These are phyloP conservation scores for Drusus annulatus DNA, from an alignment of 1,140 invertebrate genomes.

Conservation along the genomic window DNA sequence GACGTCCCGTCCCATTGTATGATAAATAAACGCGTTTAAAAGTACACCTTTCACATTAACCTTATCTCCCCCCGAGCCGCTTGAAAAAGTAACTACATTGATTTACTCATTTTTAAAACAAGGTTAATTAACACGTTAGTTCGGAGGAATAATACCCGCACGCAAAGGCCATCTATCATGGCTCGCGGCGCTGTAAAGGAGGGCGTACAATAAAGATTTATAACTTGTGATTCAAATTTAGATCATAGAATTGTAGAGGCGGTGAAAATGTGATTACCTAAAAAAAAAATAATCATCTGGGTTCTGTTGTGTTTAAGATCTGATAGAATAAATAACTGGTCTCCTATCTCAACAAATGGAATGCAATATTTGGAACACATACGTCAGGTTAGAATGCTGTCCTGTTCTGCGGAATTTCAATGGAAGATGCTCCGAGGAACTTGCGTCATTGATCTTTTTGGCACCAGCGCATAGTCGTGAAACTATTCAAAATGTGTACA, in stretches of 20 bases:
- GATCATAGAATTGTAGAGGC: neutral
- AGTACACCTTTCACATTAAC: neutral
- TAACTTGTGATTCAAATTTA: neutral
- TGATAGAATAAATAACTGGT: no score
- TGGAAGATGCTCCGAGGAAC: no score
- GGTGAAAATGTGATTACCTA: no score
- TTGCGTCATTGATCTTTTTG: no score
- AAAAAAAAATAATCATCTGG: no score
- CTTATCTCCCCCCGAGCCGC: conserved; percentile 12
- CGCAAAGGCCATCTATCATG: conserved; percentile 55
- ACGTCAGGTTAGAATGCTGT: no score
- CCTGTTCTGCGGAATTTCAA: no score
- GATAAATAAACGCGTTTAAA: conserved; percentile 9
- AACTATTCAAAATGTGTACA: no score
- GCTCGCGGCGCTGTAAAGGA: conserved; percentile 44
- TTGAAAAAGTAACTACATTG: conserved; percentile 50
- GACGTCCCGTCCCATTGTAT: neutral
- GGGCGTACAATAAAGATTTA: conserved; percentile 42
- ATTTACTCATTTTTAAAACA: conserved; percentile 59
- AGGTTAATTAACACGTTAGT: conserved; percentile 59
- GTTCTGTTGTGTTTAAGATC: no score
- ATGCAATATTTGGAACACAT: no score
- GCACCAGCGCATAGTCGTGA: no score
- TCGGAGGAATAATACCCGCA: conserved; percentile 52
- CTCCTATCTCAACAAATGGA: no score